Conservation (phyloP, 2,888 invertebrate species). For the Eretmocerus hayati region DNA sequence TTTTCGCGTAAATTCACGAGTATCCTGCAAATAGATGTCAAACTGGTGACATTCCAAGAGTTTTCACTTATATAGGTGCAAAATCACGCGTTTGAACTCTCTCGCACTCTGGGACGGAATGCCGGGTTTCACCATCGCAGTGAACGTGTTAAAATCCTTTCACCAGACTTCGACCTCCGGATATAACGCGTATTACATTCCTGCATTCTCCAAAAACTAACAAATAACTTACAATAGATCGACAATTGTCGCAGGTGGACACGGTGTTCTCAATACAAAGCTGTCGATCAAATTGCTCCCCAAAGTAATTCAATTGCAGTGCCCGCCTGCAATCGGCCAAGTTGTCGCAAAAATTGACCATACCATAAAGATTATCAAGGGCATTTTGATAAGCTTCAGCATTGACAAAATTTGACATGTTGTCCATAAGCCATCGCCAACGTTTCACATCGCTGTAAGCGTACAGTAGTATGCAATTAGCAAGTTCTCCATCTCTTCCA, state of each 20-base stretch:
- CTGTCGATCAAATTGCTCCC: conserved; percentile 70
- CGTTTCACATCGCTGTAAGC: conserved; percentile 72
- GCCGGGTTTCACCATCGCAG: too few species aligned
- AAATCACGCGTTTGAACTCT: too few species aligned
- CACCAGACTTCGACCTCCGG: too few species aligned
- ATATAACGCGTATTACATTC: too few species aligned
- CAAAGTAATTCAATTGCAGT: conserved; percentile 81
- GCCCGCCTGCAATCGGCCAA: conserved; percentile 84
- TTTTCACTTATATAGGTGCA: too few species aligned
- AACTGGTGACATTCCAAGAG: too few species aligned
- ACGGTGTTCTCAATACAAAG: conserved; percentile 60
- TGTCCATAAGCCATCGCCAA: conserved; percentile 62
- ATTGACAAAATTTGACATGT: conserved; percentile 52
- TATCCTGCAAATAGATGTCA: too few species aligned
- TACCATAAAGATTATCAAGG: conserved; percentile 77
- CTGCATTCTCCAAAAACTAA: too few species aligned
- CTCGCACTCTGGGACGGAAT: too few species aligned
- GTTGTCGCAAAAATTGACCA: conserved; percentile 91
- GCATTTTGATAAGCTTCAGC: conserved; percentile 64
- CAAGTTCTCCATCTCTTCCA: conserved; percentile 82
- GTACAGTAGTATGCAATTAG: conserved; percentile 85
- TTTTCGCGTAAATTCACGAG: too few species aligned
- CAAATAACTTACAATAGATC: conserved; percentile 41
- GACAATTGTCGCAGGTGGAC: conserved; percentile 88
- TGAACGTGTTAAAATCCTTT: too few species aligned